These are phyloP conservation scores for Zingel zingel DNA, from an alignment of 2,113 vertebrate species.

Conservation along the genomic window DNA sequence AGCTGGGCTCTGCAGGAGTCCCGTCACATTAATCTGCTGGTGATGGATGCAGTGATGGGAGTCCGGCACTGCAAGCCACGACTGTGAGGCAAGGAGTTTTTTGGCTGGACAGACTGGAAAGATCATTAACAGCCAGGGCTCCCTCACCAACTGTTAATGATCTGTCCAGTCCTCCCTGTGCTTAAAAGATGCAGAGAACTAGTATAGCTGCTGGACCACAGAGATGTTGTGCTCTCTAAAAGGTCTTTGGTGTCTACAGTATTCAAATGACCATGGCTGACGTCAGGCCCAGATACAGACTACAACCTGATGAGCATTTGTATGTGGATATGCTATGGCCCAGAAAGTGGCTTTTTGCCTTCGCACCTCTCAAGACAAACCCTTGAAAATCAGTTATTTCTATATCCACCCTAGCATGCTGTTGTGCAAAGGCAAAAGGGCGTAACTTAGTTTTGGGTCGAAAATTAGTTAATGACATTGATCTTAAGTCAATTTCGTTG, in stretches of 20 bases:
- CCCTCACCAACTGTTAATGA: conserved; percentile 3
- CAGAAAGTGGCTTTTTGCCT: not conserved
- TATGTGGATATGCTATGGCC: not conserved
- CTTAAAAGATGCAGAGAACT: not conserved
- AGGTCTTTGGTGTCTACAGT: not conserved
- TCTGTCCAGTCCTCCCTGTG: not conserved
- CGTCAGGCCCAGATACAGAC: not conserved
- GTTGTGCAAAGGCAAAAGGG: too few species aligned
- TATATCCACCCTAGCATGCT: not conserved
- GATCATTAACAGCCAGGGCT: conserved; percentile 1
- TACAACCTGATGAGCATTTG: not conserved
- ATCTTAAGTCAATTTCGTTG: too few species aligned
- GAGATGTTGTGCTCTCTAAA: not conserved
- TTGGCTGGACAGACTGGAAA: not conserved
- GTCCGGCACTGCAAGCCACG: not conserved
- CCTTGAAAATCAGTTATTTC: not conserved
- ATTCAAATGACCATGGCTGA: not conserved
- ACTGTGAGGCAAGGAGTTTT: conserved; percentile 1
- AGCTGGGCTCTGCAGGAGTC: not conserved
- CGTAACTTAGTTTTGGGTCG: too few species aligned
- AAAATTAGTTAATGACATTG: too few species aligned
- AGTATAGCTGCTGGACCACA: not conserved
- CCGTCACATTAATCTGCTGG: conserved; percentile 11
- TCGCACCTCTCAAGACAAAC: not conserved
- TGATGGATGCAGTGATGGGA: conserved; percentile 10